Percentiles rank a stretch among this genome's conserved stretches.
Conservation (phyloP, 1,140 invertebrate genomes). For the Neoseiulus cucumeris region DNA sequence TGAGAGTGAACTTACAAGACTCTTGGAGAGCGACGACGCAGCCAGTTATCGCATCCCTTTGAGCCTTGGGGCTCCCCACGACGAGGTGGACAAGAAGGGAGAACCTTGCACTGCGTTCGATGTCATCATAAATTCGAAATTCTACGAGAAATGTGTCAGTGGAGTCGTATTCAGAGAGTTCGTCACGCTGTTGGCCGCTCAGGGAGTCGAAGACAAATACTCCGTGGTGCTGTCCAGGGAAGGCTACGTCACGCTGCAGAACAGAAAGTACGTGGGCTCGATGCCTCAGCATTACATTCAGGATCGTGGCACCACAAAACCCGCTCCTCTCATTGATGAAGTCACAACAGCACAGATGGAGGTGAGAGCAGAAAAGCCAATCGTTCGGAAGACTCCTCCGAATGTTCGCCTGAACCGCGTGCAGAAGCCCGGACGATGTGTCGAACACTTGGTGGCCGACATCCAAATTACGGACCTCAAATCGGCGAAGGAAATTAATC, state of each 20-base stretch:
- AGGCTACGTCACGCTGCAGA: slow-evolving; percentile 9
- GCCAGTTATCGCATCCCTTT: not conserved
- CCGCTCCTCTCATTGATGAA: not conserved
- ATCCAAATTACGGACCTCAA: not conserved
- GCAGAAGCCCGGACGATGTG: not conserved
- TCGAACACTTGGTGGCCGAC: not conserved
- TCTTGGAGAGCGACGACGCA: not conserved
- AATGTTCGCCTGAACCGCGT: not conserved
- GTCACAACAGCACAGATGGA: not conserved
- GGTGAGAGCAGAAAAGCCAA: not conserved
- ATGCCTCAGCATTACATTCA: slow-evolving; percentile 10
- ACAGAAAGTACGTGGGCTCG: slow-evolving; percentile 11
- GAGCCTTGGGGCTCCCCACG: slow-evolving; percentile 12
- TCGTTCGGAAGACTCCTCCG: not conserved
- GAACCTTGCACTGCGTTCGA: slow-evolving; percentile 11
- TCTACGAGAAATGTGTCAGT: not conserved
- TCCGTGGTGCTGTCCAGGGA: not conserved
- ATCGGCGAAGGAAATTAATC: not conserved
- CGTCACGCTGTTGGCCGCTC: not conserved
- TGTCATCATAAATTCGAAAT: slow-evolving; percentile 12
- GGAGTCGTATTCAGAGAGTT: slow-evolving; percentile 12
- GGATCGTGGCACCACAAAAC: not conserved
- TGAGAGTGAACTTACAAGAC: not conserved
- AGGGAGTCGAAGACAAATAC: slow-evolving; percentile 14
- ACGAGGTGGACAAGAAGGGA: slow-evolving; percentile 13